Conservation (phyloP, 2,888 invertebrate species). For the Marronus borbonicus region DNA sequence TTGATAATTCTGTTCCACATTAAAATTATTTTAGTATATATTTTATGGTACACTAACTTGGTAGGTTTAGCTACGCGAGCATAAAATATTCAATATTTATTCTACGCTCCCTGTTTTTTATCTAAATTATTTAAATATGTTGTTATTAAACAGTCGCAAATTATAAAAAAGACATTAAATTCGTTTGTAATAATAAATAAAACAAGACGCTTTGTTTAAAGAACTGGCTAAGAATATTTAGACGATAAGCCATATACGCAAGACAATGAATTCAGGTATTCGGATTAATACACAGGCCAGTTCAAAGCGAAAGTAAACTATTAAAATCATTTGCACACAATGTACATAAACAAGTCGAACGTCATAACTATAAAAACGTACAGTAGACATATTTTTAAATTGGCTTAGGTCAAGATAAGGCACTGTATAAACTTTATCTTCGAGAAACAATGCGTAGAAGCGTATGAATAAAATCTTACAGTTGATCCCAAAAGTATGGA, state of each 20-base stretch:
- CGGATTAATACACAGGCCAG: neutral
- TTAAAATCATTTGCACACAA: constrained; percentile 19
- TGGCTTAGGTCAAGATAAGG: constrained; percentile 42
- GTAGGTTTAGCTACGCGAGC: too few species aligned
- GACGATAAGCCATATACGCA: neutral
- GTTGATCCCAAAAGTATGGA: neutral
- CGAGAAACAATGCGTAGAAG: constrained; percentile 12
- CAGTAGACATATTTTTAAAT: constrained; percentile 35
- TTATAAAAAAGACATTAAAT: neutral
- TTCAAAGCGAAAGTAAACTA: constrained; percentile 10
- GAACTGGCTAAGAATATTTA: constrained; percentile 1
- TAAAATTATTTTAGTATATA: neutral
- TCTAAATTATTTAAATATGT: neutral
- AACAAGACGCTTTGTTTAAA: neutral
- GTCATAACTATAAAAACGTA: constrained; percentile 15
- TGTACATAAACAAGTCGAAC: neutral
- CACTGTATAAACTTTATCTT: constrained; percentile 29
- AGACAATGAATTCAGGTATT: constrained; percentile 9
- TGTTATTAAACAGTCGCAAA: constrained; percentile 1
- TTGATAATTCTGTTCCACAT: neutral
- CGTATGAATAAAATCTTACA: neutral
- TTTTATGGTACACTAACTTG: too few species aligned
- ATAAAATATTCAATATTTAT: too few species aligned
- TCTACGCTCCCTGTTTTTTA: too few species aligned
- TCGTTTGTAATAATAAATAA: neutral